Base-by-base conservation (phyloP, 1,140 invertebrate genomes). In the Geopemphigus sp. region DNA sequence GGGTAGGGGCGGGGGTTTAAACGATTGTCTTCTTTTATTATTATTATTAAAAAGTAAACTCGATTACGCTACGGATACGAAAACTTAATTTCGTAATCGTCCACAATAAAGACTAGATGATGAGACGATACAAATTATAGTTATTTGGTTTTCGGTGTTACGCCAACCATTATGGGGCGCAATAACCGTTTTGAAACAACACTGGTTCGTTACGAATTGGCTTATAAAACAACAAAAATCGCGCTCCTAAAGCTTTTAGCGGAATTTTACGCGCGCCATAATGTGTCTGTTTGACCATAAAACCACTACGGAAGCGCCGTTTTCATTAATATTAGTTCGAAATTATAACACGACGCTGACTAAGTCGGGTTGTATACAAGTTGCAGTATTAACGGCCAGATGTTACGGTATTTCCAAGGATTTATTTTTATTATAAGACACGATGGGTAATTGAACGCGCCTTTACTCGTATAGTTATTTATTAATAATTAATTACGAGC, bases 191-290 rank as follows among this genome's bases (percentile, higher is more conserved):
- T 61, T 50, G 8, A 78, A 78, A 78, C 59, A 78, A 63, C 74
- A 47, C 29, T 57, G 32, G 54, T 76, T 57, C 19, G 74, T 78
- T 78, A 50, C 22, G 24, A 63, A 78, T 61, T 50, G 39, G 56
- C 22, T 59, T 63, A 78, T 61, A 78, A 78, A 63, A 78, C n/a
- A 78, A 22, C 22, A 78, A 78, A 78, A 78, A 78, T 78, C 22
- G 57, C n/a, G 24, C 57, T 63, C 39, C 45, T 50, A 78, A n/a
- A 78, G 74, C 74, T 78, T 78, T 78, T 63, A 78, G 74, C n/a
- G 22, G 22, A 45, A 26, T 47, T 61, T 47, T 61, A 78, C 61
- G 11, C 24, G 19, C 57, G 74, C 39, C 45, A 72, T 54, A 54
- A 72, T 29, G 50, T 72, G 54, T 72, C 68, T 29, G 39, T 45